These are phyloP conservation scores for Cyclophora albipunctata DNA, from an alignment of 2,888 invertebrate genomes.

Conservation along the genomic window DNA sequence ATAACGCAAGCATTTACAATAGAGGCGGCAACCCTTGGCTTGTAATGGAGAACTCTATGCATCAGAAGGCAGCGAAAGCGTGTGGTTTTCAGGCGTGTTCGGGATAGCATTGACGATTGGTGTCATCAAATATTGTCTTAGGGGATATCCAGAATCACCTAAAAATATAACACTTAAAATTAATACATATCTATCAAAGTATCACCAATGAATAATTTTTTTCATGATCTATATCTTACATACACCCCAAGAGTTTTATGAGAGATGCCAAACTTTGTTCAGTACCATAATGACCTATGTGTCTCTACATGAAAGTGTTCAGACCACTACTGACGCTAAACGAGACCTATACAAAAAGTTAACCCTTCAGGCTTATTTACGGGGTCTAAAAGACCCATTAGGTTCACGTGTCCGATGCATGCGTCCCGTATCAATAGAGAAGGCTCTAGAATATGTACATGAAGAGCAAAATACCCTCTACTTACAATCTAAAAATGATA, in stretches of 20 bases:
- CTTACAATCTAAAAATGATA: constrained; percentile 13
- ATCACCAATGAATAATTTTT: too few relatives aligned
- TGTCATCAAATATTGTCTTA: too few relatives aligned
- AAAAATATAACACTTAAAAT: too few relatives aligned
- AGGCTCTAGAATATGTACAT: constrained; percentile 20
- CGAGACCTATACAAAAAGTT: constrained; percentile 17
- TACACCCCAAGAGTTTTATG: constrained; percentile 22
- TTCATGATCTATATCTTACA: too few relatives aligned
- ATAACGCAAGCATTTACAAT: too few relatives aligned
- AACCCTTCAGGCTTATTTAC: constrained; percentile 18
- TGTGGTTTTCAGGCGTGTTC: too few relatives aligned
- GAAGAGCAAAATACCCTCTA: constrained; percentile 20
- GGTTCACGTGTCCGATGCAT: constrained; percentile 24
- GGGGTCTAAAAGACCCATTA: constrained; percentile 19
- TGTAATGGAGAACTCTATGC: too few relatives aligned
- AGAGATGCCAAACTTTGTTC: constrained; percentile 17
- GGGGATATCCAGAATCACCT: too few relatives aligned
- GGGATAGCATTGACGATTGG: too few relatives aligned
- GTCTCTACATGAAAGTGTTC: constrained; percentile 14
- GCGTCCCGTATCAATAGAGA: constrained; percentile 19
- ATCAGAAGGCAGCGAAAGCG: too few relatives aligned
- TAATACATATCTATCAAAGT: too few relatives aligned
- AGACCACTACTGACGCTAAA: constrained; percentile 15
- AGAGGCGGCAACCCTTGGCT: too few relatives aligned
- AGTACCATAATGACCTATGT: constrained; percentile 23